Evolutionary conservation across 2,888 invertebrate genomes (phyloP), one percentile per base, ranked within the genome.

Genomic region (Noctua janthina): DNA sequence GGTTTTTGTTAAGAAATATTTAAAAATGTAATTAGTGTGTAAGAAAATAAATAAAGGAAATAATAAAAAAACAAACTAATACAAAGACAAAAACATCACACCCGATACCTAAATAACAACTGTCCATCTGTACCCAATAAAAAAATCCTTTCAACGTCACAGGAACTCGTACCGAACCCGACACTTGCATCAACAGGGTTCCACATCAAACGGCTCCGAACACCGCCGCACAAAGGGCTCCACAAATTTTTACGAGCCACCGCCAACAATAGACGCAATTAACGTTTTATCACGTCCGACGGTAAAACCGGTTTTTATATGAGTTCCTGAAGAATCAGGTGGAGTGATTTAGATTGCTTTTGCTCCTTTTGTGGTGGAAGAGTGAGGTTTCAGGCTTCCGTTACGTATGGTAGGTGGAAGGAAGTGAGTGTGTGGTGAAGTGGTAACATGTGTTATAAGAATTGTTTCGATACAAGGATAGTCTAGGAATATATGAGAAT

Each of bases 191-290:
- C 83, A 88, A 88, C 87, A 86, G 70, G 69, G 70, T 51, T 81
- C 68, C 73, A 84, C 87, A 90, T 90, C 90, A 88, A 90, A 90
- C 87, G 74, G 74, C 54, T 81, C 46, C 8, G 72, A 70, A 51
- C 71, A 56, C 56, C 62, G 56, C 80, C 54, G 66, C 71, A 81
- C 88, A 85, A 87, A 89, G 83, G 86, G 84, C 77, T 78, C 87
- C 88, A 89, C 89, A 90, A 87, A 88, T 90, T 90, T 92, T 92
- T 91, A 92, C 92, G 92, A 91, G 72, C 80, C 76, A 77, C 83
- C 85, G 79, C 84, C 91, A 71, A 91, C 92, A 91, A 92, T 90
- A 90, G 91, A 89, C 85, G 89, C 88, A 92, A 91, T 92, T 92
- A 92, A 90, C 90, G 87, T 89, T 90, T 92, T 91, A 91, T 92